Conservation (phyloP, 2,797 vertebrate species). For the Crenuchus spilurus region DNA sequence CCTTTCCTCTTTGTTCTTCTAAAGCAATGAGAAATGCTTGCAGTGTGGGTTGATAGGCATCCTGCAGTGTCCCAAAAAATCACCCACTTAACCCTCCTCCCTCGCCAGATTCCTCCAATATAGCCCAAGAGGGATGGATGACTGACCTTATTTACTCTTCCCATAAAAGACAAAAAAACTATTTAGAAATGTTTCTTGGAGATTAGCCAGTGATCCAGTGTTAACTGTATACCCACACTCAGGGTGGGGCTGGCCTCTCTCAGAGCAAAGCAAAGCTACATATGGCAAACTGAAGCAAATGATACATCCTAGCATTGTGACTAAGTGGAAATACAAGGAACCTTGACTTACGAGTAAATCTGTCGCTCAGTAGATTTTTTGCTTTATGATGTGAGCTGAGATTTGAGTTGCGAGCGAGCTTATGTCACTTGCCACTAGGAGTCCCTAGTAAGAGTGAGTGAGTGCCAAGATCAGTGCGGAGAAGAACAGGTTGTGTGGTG, state of each 20-base stretch:
- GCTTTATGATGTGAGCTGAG: too few relatives aligned
- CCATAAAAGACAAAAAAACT: neutral
- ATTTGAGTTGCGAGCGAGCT: too few relatives aligned
- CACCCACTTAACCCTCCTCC: neutral
- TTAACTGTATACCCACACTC: neutral
- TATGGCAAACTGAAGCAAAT: too few relatives aligned
- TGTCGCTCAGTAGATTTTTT: too few relatives aligned
- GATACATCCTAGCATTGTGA: neutral
- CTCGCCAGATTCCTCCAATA: neutral
- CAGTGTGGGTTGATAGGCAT: slow-evolving; percentile 49
- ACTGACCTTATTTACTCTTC: slow-evolving; percentile 20
- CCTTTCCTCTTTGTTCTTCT: slow-evolving; percentile 18
- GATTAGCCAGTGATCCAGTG: neutral
- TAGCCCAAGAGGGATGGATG: slow-evolving; percentile 1
- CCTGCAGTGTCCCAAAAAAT: slow-evolving; percentile 6
- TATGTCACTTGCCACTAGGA: too few relatives aligned
- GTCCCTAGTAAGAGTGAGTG: too few relatives aligned
- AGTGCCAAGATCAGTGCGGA: too few relatives aligned
- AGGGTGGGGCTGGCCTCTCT: neutral
- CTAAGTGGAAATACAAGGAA: neutral
- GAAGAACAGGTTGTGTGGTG: too few relatives aligned
- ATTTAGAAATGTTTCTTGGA: neutral
- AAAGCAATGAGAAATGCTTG: slow-evolving; percentile 43
- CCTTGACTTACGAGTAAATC: too few relatives aligned
- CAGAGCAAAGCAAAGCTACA: neutral